phyloP scores from a whole-genome alignment of 1,140 invertebrate species.

The Phthorimaea operculella region DNA sequence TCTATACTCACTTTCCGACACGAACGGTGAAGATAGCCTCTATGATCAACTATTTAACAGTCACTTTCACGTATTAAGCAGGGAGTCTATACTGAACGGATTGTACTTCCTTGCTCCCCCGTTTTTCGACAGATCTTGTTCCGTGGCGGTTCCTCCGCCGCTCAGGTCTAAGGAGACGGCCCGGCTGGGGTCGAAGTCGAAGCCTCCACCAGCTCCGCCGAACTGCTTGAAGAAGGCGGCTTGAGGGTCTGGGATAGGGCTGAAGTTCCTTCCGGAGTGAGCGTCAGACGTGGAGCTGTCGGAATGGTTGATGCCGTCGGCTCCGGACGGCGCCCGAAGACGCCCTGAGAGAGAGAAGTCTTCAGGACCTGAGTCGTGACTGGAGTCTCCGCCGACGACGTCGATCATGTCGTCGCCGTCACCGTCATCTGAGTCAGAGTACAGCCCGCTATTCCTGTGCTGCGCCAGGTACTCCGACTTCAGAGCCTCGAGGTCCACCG shows the following conservation, averaged over 20 bases:
- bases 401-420: constrained; percentile 80
- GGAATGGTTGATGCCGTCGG: constrained; percentile 69
- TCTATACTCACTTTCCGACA: constrained; percentile 5
- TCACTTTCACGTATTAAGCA: constrained; percentile 77
- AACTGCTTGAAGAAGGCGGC: constrained; percentile 58
- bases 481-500: constrained; percentile 86
- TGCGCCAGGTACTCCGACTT: constrained; percentile 83
- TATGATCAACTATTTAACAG: constrained; percentile 24
- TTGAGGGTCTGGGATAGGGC: constrained; percentile 70
- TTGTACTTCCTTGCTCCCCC: constrained; percentile 68
- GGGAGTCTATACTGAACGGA: constrained; percentile 87
- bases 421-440: constrained; percentile 77
- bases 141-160: constrained; percentile 43
- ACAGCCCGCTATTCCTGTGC: constrained; percentile 72
- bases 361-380: constrained; percentile 71
- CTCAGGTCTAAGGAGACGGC: constrained; percentile 63
- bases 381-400: constrained; percentile 77
- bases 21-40: constrained; percentile 40
- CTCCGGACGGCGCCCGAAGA: constrained; percentile 49
- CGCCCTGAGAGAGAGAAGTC: constrained; percentile 62
- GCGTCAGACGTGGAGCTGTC: constrained; percentile 67
- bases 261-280: constrained; percentile 64
- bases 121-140: constrained; percentile 66
- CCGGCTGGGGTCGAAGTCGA: constrained; percentile 59
- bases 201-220: constrained; percentile 42